Conservation (phyloP, 2,113 vertebrate genomes). For the Lycocorax pyrrhopterus region DNA sequence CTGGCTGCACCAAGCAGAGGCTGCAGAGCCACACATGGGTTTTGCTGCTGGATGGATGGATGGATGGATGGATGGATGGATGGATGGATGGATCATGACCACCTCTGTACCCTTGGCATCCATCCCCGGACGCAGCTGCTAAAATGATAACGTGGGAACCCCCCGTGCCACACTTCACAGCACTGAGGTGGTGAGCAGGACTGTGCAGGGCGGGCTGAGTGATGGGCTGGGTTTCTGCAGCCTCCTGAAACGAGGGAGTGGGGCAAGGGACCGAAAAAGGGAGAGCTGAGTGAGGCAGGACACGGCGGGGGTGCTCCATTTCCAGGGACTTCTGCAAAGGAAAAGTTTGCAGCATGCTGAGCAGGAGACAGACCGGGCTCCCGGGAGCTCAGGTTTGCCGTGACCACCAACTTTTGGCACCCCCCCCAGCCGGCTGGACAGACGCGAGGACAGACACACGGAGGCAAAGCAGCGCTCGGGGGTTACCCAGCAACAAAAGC, state of each 20-base stretch:
- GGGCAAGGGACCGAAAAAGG: neutral
- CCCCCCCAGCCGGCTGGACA: neutral
- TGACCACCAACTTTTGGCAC: fast-evolving
- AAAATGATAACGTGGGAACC: fast-evolving
- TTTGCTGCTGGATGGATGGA: neutral
- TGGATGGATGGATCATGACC: neutral
- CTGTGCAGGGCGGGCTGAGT: fast-evolving
- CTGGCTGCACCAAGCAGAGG: neutral
- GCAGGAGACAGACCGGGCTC: neutral
- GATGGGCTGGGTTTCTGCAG: neutral
- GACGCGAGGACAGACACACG: neutral
- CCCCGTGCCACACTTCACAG: fast-evolving
- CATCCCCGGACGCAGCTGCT: fast-evolving
- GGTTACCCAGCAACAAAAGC: neutral
- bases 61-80: neutral
- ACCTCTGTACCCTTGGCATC: neutral
- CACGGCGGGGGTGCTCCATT: fast-evolving
- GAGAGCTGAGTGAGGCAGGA: neutral
- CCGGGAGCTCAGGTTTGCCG: neutral
- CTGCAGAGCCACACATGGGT: neutral
- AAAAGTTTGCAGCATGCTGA: neutral
- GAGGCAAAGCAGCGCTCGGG: neutral
- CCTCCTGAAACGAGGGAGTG: fast-evolving
- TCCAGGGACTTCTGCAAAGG: neutral
- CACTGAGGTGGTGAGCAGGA: fast-evolving